Evolutionary conservation across 2,888 invertebrate genomes (phyloP).

Genomic region (Troides helena): DNA sequence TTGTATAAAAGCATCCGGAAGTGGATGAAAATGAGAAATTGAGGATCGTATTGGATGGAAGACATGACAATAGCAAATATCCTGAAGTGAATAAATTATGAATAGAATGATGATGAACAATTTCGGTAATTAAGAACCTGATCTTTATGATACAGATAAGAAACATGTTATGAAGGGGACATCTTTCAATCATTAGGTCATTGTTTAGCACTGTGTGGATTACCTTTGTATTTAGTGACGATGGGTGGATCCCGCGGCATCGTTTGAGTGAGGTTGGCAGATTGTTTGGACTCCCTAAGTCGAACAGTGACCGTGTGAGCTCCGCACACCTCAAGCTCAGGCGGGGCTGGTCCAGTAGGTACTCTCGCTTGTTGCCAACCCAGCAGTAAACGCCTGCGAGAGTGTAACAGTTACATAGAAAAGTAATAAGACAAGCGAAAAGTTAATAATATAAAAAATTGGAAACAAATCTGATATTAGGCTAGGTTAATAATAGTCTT

Average conservation of each 20-base stretch:
- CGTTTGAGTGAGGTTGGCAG: constrained; percentile 76
- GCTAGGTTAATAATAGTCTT: no score
- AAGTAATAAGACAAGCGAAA: neutral
- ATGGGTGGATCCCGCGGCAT: constrained; percentile 90
- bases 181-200: neutral
- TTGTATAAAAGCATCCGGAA: no score
- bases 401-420: neutral
- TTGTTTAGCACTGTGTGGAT: neutral
- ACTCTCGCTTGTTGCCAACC: constrained; percentile 93
- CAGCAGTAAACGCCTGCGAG: constrained; percentile 83
- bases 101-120: no score
- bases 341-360: constrained; percentile 90
- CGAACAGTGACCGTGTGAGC: constrained; percentile 83
- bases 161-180: neutral
- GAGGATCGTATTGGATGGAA: no score
- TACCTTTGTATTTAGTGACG: constrained; percentile 95
- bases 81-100: no score
- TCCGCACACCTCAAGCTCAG: constrained; percentile 88
- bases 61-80: no score
- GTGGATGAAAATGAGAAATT: no score
- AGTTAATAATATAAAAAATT: no score
- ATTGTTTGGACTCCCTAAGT: constrained; percentile 80
- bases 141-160: no score
- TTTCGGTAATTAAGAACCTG: no score
- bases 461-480: no score